These are phyloP conservation scores for Pinna nobilis DNA, from an alignment of 1,140 invertebrate species.

Conservation along the genomic window DNA sequence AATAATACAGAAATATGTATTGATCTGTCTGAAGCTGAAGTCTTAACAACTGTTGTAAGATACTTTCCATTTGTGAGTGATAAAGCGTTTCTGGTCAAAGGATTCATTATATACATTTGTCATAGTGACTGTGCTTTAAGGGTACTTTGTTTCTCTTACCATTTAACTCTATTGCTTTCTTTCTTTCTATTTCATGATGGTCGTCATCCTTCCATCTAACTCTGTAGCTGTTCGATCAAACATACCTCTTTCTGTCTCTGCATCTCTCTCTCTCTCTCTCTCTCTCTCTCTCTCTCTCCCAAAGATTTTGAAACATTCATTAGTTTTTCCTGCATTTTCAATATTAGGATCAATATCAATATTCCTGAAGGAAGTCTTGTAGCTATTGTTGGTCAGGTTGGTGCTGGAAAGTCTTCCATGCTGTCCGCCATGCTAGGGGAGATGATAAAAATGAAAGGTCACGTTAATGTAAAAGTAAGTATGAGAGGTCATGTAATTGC, in stretches of 20 bases:
- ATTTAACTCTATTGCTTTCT: too few relatives aligned
- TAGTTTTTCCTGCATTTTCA: conserved; percentile 21
- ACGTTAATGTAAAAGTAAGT: conserved; percentile 82
- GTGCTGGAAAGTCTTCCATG: conserved; percentile 83
- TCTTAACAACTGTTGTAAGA: too few relatives aligned
- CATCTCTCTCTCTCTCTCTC: too few relatives aligned
- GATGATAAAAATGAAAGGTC: conserved; percentile 69
- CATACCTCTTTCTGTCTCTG: background rate
- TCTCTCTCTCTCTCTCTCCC: background rate
- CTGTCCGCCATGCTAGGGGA: conserved; percentile 80
- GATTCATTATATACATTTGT: too few relatives aligned
- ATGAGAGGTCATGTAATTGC: too few relatives aligned
- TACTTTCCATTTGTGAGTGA: too few relatives aligned
- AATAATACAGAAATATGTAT: too few relatives aligned
- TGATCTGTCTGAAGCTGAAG: too few relatives aligned
- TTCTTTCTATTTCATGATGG: too few relatives aligned
- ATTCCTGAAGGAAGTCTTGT: conserved; percentile 72
- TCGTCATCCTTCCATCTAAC: background rate
- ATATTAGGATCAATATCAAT: conserved; percentile 68
- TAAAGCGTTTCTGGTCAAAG: too few relatives aligned
- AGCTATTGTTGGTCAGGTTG: conserved; percentile 78
- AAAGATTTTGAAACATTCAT: background rate
- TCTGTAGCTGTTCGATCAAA: background rate
- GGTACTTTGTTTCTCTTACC: too few relatives aligned
- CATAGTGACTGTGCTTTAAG: too few relatives aligned